Conservation (phyloP, 2,888 invertebrate genomes). For the Drosophila mercatorum region DNA sequence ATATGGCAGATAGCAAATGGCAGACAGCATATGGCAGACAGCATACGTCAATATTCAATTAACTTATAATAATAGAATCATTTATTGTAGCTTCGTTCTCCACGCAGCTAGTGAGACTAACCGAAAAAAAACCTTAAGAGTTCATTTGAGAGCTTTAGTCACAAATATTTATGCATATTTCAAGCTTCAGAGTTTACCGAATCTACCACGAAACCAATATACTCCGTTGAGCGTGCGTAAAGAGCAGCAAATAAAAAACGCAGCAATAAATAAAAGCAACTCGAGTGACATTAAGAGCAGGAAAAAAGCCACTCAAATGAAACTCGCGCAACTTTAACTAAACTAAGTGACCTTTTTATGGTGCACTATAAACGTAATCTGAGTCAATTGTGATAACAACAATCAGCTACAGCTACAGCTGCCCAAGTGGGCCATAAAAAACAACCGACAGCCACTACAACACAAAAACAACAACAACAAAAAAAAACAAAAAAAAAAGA, state of each 20-base stretch:
- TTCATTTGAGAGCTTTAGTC: background rate
- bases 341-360: constrained; percentile 72
- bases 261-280: constrained; percentile 19
- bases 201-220: background rate
- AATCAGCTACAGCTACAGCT: constrained; percentile 57
- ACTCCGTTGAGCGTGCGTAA: background rate
- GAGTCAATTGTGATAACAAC: constrained; percentile 72
- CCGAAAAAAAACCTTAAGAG: background rate
- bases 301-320: constrained; percentile 37
- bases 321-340: constrained; percentile 52
- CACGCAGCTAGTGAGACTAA: too few species aligned
- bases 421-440: constrained; percentile 64
- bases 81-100: too few species aligned
- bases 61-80: too few species aligned
- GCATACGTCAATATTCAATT: too few species aligned
- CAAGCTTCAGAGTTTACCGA: background rate
- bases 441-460: constrained; percentile 20
- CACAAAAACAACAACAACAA: constrained; percentile 1
- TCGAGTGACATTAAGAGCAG: constrained; percentile 35
- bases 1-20: too few species aligned
- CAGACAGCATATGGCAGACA: too few species aligned
- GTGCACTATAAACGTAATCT: constrained; percentile 67
- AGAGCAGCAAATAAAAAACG: constrained; percentile 5
- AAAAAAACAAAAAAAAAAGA: background rate
- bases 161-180: background rate